Evolutionary conservation across 2,797 vertebrate species (phyloP), one percentile per base, ranked within the genome.

Genomic region (Phrynocephalus forsythii): DNA sequence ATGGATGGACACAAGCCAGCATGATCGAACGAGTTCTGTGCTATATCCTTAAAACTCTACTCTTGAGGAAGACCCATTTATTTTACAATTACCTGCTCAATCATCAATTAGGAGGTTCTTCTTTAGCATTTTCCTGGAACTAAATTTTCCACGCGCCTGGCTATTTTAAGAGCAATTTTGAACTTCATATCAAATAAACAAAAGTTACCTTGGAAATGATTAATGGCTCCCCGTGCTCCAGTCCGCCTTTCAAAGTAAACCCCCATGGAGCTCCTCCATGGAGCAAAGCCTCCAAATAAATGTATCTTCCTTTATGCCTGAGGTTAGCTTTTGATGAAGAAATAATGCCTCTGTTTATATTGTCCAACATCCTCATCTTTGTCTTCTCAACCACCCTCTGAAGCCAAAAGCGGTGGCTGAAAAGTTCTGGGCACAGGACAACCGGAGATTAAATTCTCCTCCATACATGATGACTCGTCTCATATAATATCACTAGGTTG

Each of bases 181-280:
- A 48, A 71, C 18, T n/a, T 44, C 30, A 77, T 2, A 77, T 75
- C 73, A 85, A 90, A 56, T 0, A 80, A 91, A 28, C 87, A 78
- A 83, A 56, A 94, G 84, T 85, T 97, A 99, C 98, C 98, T 99
- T 99, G n/a, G 98, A 99, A 96, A 99, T 98, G 97, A 98, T 97
- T 93, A 99, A 96, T 67, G 97, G 97, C 91, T 98, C 97, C 75
- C 97, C 97, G 0, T 97, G 97, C 91, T 99, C 99, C 94, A 98
- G 95, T 87, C 98, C 98, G 52, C 98, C 98, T 96, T 98, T 98
- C 93, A 99, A 93, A 11, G 98, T 98, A 96, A 99, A 99, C 88
- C 98, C 99, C 98, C 98, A 99, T 68, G 98, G 98, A 26, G 98
- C 98, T 11, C 98, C 98, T 90, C 98, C 98, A 84, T 97, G 97